Evolutionary conservation across 2,888 invertebrate genomes (phyloP).

Genomic region (Pristionchus entomophagus): DNA sequence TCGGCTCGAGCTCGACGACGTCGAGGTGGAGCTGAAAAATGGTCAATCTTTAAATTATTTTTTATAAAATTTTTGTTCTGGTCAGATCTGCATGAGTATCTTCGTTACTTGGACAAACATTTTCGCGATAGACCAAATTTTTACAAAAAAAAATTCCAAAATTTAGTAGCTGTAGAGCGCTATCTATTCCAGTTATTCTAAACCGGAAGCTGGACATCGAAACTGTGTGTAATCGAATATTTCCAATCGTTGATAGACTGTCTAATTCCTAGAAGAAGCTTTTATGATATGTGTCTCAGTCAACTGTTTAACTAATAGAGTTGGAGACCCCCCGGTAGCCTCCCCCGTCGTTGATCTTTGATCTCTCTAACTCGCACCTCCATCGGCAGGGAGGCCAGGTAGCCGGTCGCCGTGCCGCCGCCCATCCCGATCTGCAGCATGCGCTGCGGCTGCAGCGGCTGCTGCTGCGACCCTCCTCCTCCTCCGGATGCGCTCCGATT

Average conservation of each 20-base stretch:
- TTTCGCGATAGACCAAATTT: not conserved
- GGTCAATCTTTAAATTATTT: not conserved
- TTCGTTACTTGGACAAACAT: too few species aligned
- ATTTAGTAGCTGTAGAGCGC: too few species aligned
- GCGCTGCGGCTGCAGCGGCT: not conserved
- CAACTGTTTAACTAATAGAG: too few species aligned
- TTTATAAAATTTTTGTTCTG: not conserved
- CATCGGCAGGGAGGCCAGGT: not conserved
- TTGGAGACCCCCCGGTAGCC: too few species aligned
- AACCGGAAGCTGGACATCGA: too few species aligned
- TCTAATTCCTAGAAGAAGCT: too few species aligned
- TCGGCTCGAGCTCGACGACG: conserved; percentile 39
- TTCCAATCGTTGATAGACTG: too few species aligned
- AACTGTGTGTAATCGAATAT: too few species aligned
- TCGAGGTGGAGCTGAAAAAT: conserved; percentile 37
- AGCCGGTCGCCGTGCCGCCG: conserved; percentile 17
- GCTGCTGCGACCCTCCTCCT: not conserved
- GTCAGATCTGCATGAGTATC: too few species aligned
- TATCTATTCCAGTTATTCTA: too few species aligned
- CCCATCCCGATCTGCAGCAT: conserved; percentile 45
- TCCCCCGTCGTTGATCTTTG: not conserved
- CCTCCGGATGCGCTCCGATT: not conserved
- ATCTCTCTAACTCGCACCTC: not conserved
- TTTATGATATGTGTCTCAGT: too few species aligned
- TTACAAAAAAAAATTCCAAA: too few species aligned